Conservation (phyloP, 2,113 vertebrate genomes). For the Cairina moschata region DNA sequence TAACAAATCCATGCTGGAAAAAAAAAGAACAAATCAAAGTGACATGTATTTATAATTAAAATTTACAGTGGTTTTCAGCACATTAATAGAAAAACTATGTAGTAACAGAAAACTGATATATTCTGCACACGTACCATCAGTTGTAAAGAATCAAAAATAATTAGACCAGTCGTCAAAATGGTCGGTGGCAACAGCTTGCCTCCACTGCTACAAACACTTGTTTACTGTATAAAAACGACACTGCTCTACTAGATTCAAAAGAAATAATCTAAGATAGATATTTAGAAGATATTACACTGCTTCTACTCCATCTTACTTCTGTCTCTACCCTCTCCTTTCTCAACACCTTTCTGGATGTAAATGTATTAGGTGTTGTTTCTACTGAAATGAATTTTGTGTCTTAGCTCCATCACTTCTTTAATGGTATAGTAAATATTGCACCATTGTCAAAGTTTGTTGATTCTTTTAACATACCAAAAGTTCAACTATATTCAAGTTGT, state of each 20-base stretch:
- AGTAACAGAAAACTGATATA: not conserved
- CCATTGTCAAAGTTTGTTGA: not conserved
- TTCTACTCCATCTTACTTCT: not conserved
- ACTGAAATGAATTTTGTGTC: not conserved
- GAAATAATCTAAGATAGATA: not conserved
- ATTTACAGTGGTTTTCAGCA: not conserved
- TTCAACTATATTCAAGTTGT: not conserved
- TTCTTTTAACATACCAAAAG: not conserved
- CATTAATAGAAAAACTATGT: not conserved
- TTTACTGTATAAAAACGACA: not conserved
- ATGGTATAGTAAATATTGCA: not conserved
- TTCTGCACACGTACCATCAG: not conserved
- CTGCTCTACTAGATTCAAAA: not conserved
- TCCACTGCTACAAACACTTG: not conserved
- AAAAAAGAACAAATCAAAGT: not conserved
- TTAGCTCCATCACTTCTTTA: not conserved
- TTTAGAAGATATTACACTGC: not conserved
- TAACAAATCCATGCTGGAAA: not conserved
- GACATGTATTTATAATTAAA: not conserved
- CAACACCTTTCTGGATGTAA: not conserved
- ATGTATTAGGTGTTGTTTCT: not conserved
- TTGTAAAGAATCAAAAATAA: not conserved
- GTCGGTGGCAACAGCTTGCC: not conserved
- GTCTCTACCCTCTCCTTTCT: not conserved
- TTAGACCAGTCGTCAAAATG: not conserved